Evolutionary conservation across 2,113 vertebrate genomes (phyloP).

Genomic region (Perccottus glenii): DNA sequence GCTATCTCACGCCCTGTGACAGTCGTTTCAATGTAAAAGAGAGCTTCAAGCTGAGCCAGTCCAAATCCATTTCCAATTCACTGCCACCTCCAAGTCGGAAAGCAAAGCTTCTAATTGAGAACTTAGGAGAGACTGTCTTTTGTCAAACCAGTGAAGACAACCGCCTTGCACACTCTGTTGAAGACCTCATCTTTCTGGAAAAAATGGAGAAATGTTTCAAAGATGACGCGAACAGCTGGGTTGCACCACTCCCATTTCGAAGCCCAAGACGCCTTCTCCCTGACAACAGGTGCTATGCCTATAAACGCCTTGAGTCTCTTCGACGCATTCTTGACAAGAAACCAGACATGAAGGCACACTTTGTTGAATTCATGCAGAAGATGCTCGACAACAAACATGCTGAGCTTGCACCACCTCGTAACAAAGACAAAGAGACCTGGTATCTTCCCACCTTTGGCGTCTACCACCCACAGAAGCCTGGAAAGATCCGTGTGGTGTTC

Average conservation of each 20-base stretch:
- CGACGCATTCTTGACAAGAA: neutral
- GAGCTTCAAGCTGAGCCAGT: constrained; percentile 2
- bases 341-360: too few relatives aligned
- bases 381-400: constrained; percentile 16
- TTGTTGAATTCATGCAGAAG: neutral
- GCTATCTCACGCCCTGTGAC: constrained; percentile 7
- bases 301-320: neutral
- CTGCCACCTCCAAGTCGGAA: fast-evolving
- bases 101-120: neutral
- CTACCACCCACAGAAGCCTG: constrained; percentile 14
- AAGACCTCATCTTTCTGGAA: neutral
- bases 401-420: constrained; percentile 7
- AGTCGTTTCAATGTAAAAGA: constrained; percentile 4
- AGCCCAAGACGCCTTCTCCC: neutral
- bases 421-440: neutral
- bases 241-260: constrained; percentile 28
- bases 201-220: constrained; percentile 18
- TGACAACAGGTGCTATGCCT: constrained; percentile 1
- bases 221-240: constrained; percentile 30
- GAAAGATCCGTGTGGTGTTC: neutral
- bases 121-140: neutral
- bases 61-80: neutral
- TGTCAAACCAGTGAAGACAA: neutral
- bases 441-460: neutral
- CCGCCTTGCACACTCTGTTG: constrained; percentile 10